Evolutionary conservation across 2,797 vertebrate species (phyloP), one percentile per base, ranked within the genome.

Genomic region (Anniella stebbinsi): DNA sequence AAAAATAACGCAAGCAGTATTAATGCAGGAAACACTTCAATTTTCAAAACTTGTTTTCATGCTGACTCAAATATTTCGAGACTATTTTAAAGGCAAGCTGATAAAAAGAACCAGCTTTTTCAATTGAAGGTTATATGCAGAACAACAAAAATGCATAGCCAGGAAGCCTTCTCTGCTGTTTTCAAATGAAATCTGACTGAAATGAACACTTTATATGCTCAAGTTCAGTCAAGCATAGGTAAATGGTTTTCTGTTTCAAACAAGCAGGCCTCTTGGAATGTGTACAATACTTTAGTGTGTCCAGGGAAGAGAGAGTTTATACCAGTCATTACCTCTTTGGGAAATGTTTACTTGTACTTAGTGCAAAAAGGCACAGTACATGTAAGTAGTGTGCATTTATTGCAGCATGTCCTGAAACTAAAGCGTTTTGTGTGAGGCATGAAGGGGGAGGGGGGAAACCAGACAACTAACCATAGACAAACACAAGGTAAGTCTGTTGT

Each of bases 151-250:
- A 93, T 80, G 87, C 60, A 88, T 18, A 95, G 94, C 94, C 91
- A 92, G 93, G 95, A 96, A 95, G 93, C 95, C 94, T 93, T 90
- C 94, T 95, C 94, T 95, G 90, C 86, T 93, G 87, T 94, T 96
- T 95, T 95, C 92, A 95, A 96, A 95, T 93, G 77, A 95, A 82
- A 95, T 91, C 91, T 84, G 81, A 94, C 91, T 89, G 87, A 96
- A 96, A 96, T 86, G 91, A 96, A 96, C 94, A 94, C 92, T 96
- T 94, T 92, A 94, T 89, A 93, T 94, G 92, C 96, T 95, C 93
- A 96, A 93, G 95, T 96, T 95, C 86, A 93, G 93, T 96, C 94
- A 95, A 94, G 95, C 94, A 86, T 88, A 66, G 87, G 88, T 92
- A 67, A 93, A 88, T 66, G 57, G 84, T 91, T 94, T 95, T 92